Evolutionary conservation across 2,113 vertebrate species (phyloP).

Genomic region (Rhipidura dahli): DNA sequence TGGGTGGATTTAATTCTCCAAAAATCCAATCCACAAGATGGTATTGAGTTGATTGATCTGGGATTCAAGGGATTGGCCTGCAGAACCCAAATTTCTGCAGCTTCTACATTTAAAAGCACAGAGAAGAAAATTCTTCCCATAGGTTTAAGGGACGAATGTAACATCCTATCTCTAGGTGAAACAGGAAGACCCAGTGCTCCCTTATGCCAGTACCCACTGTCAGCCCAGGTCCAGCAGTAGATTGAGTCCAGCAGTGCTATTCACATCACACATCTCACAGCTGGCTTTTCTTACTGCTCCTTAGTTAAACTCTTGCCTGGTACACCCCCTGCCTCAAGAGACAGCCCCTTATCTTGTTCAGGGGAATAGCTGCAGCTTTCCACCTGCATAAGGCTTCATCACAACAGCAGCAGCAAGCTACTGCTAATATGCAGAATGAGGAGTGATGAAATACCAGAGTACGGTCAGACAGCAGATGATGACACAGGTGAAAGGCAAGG

Average conservation of each 20-base stretch:
- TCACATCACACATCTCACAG: background rate
- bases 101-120: background rate
- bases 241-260: background rate
- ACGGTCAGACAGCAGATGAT: fast-evolving
- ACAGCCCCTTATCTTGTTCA: background rate
- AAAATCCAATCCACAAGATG: background rate
- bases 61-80: background rate
- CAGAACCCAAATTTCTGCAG: background rate
- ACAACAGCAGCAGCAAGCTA: background rate
- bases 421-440: background rate
- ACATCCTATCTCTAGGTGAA: background rate
- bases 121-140: background rate
- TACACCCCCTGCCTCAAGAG: background rate
- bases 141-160: background rate
- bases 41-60: background rate
- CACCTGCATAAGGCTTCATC: background rate
- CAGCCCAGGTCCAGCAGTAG: background rate
- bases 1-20: background rate
- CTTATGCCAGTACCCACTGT: background rate
- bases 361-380: background rate
- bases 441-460: background rate
- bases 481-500: background rate
- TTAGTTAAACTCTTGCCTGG: background rate
- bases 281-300: background rate
- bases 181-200: background rate